Evolutionary conservation across 1,140 invertebrate species (phyloP).

Genomic region (Branchinecta lynchi): DNA sequence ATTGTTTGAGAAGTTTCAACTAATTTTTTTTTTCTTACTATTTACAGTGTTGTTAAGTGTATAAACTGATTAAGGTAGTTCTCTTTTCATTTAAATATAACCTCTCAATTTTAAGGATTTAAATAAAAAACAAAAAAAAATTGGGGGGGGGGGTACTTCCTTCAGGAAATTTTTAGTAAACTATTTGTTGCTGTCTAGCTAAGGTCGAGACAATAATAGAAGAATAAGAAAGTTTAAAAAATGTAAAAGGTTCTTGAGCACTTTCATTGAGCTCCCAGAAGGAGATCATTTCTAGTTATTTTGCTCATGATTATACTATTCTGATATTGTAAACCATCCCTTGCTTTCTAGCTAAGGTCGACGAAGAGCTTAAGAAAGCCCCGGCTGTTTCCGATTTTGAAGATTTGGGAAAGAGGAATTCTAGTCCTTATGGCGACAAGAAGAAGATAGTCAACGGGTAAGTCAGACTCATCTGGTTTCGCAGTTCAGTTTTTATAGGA

Average conservation of each 20-base stretch:
- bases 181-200: too few relatives aligned
- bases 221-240: background rate
- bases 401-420: background rate
- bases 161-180: too few relatives aligned
- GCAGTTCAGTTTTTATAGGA: constrained; percentile 22
- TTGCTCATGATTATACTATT: constrained; percentile 8
- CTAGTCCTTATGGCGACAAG: constrained; percentile 27
- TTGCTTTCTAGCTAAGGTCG: constrained; percentile 24
- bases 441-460: constrained; percentile 25
- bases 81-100: too few relatives aligned
- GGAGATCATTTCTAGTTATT: background rate
- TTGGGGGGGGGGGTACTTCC: too few relatives aligned
- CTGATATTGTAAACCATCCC: background rate
- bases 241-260: background rate
- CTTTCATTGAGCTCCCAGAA: background rate
- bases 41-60: too few relatives aligned
- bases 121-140: too few relatives aligned
- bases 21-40: too few relatives aligned
- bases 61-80: too few relatives aligned
- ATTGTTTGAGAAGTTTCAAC: too few relatives aligned
- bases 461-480: constrained; percentile 9
- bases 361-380: constrained; percentile 39
- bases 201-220: background rate
- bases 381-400: constrained; percentile 39
- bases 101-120: too few relatives aligned